These are phyloP conservation scores for Acanthacorydalis orientalis DNA, from an alignment of 2,888 invertebrate species.

Conservation along the genomic window DNA sequence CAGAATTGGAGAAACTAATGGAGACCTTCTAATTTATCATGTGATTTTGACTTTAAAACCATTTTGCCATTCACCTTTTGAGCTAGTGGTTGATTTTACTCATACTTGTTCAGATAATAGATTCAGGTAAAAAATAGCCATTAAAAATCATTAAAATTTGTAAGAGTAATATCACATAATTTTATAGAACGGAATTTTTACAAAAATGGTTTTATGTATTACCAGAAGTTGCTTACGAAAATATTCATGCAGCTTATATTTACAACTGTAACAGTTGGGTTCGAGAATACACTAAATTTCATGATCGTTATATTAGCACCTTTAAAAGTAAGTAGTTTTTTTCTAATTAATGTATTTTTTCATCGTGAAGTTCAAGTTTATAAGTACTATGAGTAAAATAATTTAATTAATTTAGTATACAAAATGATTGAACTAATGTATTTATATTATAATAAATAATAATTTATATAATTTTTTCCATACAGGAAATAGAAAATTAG, in stretches of 20 bases:
- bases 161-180: no score
- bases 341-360: no score
- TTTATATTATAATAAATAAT: no score
- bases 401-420: no score
- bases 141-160: no score
- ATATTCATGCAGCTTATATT: conserved; percentile 81
- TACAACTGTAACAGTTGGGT: conserved; percentile 99
- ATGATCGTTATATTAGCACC: conserved; percentile 82
- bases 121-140: conserved; percentile 10
- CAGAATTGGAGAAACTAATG: conserved; percentile 91
- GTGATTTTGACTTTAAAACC: conserved; percentile 89
- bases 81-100: conserved; percentile 94
- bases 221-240: conserved; percentile 83
- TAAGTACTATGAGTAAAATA: background rate
- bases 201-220: conserved; percentile 96
- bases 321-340: conserved; percentile 57
- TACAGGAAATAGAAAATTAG: conserved; percentile 71
- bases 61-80: conserved; percentile 91
- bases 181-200: conserved; percentile 73
- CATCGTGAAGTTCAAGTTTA: no score
- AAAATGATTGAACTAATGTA: no score
- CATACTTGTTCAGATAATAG: conserved; percentile 86
- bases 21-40: conserved; percentile 89
- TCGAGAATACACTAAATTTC: conserved; percentile 91
- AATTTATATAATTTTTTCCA: no score